These are phyloP conservation scores for Pachyrhynchus sulphureomaculatus DNA, from an alignment of 1,140 invertebrate species.

Conservation along the genomic window DNA sequence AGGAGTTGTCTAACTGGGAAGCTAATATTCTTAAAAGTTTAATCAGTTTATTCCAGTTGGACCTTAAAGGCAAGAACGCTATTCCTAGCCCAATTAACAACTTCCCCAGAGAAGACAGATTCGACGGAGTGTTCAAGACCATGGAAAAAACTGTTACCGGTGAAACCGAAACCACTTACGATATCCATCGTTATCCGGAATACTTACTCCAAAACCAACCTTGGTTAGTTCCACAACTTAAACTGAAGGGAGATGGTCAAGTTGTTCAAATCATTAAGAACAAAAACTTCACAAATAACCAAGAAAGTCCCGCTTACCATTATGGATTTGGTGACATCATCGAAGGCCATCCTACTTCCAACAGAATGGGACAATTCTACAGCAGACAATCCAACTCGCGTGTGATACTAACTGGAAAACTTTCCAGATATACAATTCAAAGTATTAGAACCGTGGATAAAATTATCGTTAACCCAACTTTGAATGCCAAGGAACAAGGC, in stretches of 20 bases:
- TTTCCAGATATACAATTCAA: constrained; percentile 62
- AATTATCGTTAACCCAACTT: constrained; percentile 56
- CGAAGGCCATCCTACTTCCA: constrained; percentile 57
- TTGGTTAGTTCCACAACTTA: constrained; percentile 55
- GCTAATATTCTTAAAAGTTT: constrained; percentile 68
- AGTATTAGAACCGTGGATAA: constrained; percentile 60
- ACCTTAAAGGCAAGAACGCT: constrained; percentile 55
- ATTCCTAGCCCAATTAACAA: constrained; percentile 53
- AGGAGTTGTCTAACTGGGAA: constrained; percentile 57
- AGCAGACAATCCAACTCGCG: constrained; percentile 56
- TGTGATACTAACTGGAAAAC: constrained; percentile 57
- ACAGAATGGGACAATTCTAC: constrained; percentile 59
- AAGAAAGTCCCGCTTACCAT: constrained; percentile 59
- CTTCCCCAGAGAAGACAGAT: constrained; percentile 52
- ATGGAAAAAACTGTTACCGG: constrained; percentile 70
- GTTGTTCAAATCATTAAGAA: constrained; percentile 64
- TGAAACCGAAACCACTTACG: constrained; percentile 66
- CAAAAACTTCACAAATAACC: constrained; percentile 65
- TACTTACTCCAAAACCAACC: constrained; percentile 52
- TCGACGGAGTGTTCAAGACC: constrained; percentile 59
- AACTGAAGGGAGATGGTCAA: constrained; percentile 51
- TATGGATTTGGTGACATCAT: constrained; percentile 58
- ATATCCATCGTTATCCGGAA: constrained; percentile 59
- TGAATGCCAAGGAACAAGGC: constrained; percentile 55
- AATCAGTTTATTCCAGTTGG: constrained; percentile 63